Evolutionary conservation across 2,113 vertebrate genomes (phyloP), one percentile per base, ranked within the genome.

Genomic region (Narcine bancroftii): DNA sequence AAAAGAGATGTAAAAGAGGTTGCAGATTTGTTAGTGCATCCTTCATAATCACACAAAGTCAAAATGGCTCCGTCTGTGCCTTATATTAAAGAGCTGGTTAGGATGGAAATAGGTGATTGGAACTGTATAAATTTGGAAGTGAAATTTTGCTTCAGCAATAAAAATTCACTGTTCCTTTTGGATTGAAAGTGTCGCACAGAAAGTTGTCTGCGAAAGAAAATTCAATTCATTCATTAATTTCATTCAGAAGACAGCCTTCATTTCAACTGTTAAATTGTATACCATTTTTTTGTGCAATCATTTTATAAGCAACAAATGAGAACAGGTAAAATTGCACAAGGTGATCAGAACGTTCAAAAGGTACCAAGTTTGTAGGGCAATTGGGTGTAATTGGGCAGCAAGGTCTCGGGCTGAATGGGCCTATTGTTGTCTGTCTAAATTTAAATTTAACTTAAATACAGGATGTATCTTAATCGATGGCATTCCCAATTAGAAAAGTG

Each of bases 201-300:
- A 19, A 6, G 60, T 33, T n/a, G 36, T 87, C 6, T 29, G 53
- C 15, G 15, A 63, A 60, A 36, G 50, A 36, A 87, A 87, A 87
- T 60, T 87, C 33, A 60, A 36, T 87, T 87, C 50, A 87, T n/a
- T 81, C 21, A 6, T 85, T 63, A 60, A 87, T 87, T 87, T 87
- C 50, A 33, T 50, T 83, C 79, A 85, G 33, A 47, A 85, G 50
- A 53, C 50, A 56, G 29, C 53, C 56, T 60, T 36, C 13, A 6
- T 29, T 60, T 53, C 53, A 87, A n/a, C 33, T 6, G n/a, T 33
- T 87, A 17, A 21, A n/a, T 63, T 63, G 7, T 5, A 60, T 60
- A 56, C 15, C n/a, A 60, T 60, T 36, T 60, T 53, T 13, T 33
- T 83, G 79, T 53, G 29, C 79, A 83, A 10, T 53, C 53, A 83